These are phyloP conservation scores for Drosophila mimica DNA, from an alignment of 2,888 invertebrate species.

Conservation along the genomic window DNA sequence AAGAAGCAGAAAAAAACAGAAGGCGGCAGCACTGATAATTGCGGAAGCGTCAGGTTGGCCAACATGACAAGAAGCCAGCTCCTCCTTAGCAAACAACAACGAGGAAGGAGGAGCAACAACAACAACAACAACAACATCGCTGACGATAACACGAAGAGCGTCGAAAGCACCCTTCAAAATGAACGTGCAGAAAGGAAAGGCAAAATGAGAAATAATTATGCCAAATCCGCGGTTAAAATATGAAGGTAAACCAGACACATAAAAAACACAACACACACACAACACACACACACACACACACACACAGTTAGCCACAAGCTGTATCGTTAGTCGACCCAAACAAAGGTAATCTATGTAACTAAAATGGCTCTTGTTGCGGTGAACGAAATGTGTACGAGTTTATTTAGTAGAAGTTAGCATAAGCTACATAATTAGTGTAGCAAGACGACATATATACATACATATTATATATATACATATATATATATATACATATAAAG, in stretches of 20 bases:
- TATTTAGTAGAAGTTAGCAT: conserved; percentile 56
- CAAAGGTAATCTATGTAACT: conserved; percentile 39
- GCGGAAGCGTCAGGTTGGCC: conserved; percentile 75
- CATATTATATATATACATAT: too few relatives aligned
- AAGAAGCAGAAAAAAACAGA: conserved; percentile 41
- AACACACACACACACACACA: neutral
- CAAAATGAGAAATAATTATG: conserved; percentile 78
- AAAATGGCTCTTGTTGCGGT: conserved; percentile 39
- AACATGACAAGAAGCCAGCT: conserved; percentile 63
- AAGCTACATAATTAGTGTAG: conserved; percentile 44
- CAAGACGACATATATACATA: neutral
- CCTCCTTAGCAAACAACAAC: conserved; percentile 54
- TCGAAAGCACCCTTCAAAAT: conserved; percentile 52
- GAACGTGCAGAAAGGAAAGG: conserved; percentile 64
- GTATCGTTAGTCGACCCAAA: conserved; percentile 30
- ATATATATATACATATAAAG: neutral
- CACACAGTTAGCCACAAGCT: conserved; percentile 20
- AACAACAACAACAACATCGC: conserved; percentile 35
- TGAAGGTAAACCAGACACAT: conserved; percentile 53
- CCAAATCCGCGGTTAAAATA: conserved; percentile 75
- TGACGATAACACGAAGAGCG: conserved; percentile 39
- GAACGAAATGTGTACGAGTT: conserved; percentile 43
- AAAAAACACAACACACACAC: neutral
- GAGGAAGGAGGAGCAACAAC: conserved; percentile 19
- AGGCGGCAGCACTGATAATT: conserved; percentile 68